Evolutionary conservation across 2,797 vertebrate genomes (phyloP).

Genomic region (Dermochelys coriacea): DNA sequence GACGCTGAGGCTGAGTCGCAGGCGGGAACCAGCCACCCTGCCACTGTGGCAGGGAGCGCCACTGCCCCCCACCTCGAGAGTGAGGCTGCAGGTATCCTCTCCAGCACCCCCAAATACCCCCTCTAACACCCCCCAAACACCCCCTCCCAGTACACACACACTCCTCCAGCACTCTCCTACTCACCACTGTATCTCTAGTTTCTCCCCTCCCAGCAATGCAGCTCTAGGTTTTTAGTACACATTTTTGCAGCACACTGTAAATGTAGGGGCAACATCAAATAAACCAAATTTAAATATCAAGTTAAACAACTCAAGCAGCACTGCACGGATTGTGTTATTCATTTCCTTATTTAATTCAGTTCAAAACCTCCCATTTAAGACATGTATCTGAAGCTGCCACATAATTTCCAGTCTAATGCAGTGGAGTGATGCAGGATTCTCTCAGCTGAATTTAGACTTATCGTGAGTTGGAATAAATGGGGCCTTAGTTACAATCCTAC

Average conservation of each 20-base stretch:
- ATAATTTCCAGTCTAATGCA: not conserved
- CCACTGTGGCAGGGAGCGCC: too few relatives aligned
- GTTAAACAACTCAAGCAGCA: not conserved
- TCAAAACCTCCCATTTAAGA: not conserved
- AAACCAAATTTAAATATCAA: not conserved
- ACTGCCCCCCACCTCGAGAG: too few relatives aligned
- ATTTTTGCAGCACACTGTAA: not conserved
- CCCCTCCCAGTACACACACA: too few relatives aligned
- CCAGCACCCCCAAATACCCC: not conserved
- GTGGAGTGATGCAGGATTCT: not conserved
- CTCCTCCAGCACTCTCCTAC: too few relatives aligned
- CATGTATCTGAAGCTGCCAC: not conserved
- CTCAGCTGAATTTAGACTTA: not conserved
- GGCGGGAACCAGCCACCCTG: too few relatives aligned
- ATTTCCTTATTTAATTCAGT: not conserved
- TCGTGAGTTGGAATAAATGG: not conserved
- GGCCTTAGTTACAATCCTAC: fast-evolving
- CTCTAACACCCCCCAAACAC: not conserved
- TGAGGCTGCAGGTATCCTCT: not conserved
- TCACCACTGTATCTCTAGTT: not conserved
- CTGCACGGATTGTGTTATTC: not conserved
- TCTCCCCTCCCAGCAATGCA: not conserved
- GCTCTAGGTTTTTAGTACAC: not conserved
- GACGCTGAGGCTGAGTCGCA: too few relatives aligned
- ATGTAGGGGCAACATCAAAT: not conserved